Conservation (phyloP, 2,888 invertebrate species). For the Doris montereyensis region DNA sequence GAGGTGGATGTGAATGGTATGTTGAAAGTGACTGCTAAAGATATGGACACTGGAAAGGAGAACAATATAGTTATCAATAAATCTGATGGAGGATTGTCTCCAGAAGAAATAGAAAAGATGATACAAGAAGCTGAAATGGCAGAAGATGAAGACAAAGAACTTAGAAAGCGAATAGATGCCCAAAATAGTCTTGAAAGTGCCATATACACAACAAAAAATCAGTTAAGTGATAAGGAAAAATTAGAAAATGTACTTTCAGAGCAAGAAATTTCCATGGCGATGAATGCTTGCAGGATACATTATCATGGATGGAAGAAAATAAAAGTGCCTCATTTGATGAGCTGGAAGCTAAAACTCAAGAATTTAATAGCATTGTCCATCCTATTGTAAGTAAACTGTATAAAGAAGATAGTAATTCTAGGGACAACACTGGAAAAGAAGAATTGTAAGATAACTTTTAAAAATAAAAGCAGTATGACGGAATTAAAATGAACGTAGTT, state of each 20-base stretch:
- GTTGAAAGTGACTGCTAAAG: constrained; percentile 87
- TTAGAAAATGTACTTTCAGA: constrained; percentile 82
- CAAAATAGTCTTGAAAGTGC: constrained; percentile 95
- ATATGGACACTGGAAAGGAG: constrained; percentile 98
- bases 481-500: too few relatives aligned
- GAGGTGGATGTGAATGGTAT: constrained; percentile 76
- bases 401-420: too few relatives aligned
- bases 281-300: constrained; percentile 91
- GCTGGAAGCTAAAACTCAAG: constrained; percentile 93
- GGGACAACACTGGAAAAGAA: too few relatives aligned
- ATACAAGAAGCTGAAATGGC: constrained; percentile 99
- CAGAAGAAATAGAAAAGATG: constrained; percentile 99
- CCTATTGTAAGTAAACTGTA: constrained; percentile 75
- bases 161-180: constrained; percentile 87
- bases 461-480: too few relatives aligned
- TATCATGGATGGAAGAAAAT: constrained; percentile 98
- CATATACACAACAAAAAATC: constrained; percentile 97
- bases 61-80: constrained; percentile 99
- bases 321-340: constrained; percentile 92
- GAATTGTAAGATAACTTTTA: too few relatives aligned
- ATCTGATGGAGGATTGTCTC: constrained; percentile 95
- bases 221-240: constrained; percentile 95
- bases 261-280: constrained; percentile 93
- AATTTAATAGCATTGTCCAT: constrained; percentile 93
- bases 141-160: constrained; percentile 97